phyloP scores from a whole-genome alignment of 2,113 vertebrate species.

The Pituophis catenifer region DNA sequence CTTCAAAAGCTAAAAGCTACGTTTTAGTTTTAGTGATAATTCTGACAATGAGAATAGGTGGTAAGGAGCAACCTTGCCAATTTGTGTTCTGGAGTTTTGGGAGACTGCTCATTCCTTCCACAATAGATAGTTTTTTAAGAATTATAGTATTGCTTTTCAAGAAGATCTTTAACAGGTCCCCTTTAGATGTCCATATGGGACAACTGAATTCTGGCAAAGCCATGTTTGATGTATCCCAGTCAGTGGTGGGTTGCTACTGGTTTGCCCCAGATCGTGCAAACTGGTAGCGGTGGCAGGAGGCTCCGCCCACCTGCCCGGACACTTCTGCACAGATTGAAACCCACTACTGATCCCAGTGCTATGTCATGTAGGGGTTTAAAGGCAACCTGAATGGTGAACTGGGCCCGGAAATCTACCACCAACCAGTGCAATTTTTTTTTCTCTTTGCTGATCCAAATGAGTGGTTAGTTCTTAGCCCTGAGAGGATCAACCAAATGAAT shows the following conservation, averaged over 20 bases:
- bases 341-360: neutral
- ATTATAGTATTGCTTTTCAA: neutral
- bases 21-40: neutral
- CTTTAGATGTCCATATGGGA: neutral
- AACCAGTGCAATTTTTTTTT: neutral
- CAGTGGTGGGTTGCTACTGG: neutral
- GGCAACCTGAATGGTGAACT: neutral
- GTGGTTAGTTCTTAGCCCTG: neutral
- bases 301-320: no score
- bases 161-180: neutral
- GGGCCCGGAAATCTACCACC: neutral
- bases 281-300: no score
- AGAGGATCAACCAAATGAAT: neutral
- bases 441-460: neutral
- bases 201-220: neutral
- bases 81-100: neutral
- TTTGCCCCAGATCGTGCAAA: no score
- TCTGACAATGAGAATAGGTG: neutral
- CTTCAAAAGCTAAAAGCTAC: neutral
- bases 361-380: neutral
- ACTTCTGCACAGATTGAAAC: no score
- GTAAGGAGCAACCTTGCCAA: neutral
- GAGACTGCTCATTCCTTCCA: neutral
- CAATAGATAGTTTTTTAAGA: neutral
- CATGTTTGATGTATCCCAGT: neutral